Evolutionary conservation across 2,113 vertebrate genomes (phyloP), one percentile per base, ranked within the genome.

Genomic region (Zosterops japonicus): DNA sequence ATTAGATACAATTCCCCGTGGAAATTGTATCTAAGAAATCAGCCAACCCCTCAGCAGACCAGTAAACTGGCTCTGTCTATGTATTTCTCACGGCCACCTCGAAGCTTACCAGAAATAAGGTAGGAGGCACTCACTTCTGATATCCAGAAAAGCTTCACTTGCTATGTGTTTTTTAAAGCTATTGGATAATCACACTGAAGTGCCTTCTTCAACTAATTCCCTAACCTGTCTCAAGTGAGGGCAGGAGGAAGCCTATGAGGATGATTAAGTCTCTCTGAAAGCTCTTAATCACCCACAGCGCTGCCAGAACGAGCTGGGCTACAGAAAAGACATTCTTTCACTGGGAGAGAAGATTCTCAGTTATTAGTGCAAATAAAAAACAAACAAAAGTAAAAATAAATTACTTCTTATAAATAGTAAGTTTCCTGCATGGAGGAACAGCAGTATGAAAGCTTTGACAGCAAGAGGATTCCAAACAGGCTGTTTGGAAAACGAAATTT

Each of bases 231-330:
- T 79, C 5, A 0, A 89, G 18, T 0, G 10, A 88, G 83, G 47
- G 79, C 68, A 90, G 52, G 44, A 90, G 25, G 72, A 96, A 74
- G 56, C 46, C 85, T 83, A 36, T 29, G 71, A 85, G 83, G 91
- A 80, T 77, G 41, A 93, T 95, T 93, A 95, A 90, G 64, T 81
- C 47, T 82, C 84, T 71, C 82, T 74, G 53, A 91, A 85, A 95
- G 71, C 79, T 93, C 75, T 88, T 93, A 86, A 95, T 89, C 86
- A 92, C 70, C 42, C 56, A 63, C 41, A 29, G 56, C 12, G 68
- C 46, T 90, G 71, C 47, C 44, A 78, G 64, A 92, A 82, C 17
- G 36, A 92, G 57, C 56, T 24, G 57, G 67, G 50, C 87, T 87
- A 27, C 36, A 87, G 80, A 46, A 69, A 71, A 94, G 19, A 82